These are phyloP conservation scores for Aplidium turbinatum DNA, from an alignment of 23 tunicate species.

Conservation along the genomic window DNA sequence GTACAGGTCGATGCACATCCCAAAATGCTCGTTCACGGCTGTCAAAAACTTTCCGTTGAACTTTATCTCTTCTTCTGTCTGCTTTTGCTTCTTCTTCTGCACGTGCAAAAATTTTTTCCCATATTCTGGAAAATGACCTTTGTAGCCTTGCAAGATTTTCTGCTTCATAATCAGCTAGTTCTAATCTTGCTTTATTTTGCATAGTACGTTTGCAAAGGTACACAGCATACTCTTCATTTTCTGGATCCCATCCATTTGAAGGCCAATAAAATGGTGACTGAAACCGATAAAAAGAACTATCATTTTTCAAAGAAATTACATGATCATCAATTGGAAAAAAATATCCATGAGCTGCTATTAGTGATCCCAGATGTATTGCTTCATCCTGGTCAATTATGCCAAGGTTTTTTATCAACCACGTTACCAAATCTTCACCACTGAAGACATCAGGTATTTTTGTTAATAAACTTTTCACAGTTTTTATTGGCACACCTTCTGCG, in stretches of 20 bases:
- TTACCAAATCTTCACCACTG: conserved; percentile 95
- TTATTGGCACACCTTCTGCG: conserved; percentile 82
- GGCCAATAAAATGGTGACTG: conserved; percentile 85
- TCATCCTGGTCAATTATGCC: conserved; percentile 69
- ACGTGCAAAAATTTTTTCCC: conserved; percentile 80
- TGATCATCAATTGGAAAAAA: conserved; percentile 98
- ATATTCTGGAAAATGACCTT: conserved; percentile 69
- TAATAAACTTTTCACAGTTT: conserved; percentile 89
- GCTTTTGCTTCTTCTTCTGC: conserved; percentile 82
- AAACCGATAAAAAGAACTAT: conserved; percentile 90
- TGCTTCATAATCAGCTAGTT: conserved; percentile 99
- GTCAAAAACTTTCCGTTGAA: conserved; percentile 78
- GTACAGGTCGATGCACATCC: conserved; percentile 97
- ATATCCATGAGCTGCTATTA: conserved; percentile 95
- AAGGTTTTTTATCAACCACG: conserved; percentile 66
- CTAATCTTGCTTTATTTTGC: conserved; percentile 95
- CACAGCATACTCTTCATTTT: conserved; percentile 91
- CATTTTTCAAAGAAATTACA: conserved; percentile 89
- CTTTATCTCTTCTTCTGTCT: conserved; percentile 85
- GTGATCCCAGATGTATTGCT: conserved; percentile 93
- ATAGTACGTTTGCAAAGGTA: conserved; percentile 95
- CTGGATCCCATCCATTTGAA: conserved; percentile 99
- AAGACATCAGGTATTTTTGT: conserved; percentile 98
- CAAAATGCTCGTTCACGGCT: conserved; percentile 98
- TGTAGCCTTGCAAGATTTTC: conserved; percentile 94